Percentiles rank a stretch among this genome's conserved stretches.
These are phyloP conservation scores for Slavum lentiscoides DNA, from an alignment of 2,888 invertebrate genomes.

Conservation along the genomic window DNA sequence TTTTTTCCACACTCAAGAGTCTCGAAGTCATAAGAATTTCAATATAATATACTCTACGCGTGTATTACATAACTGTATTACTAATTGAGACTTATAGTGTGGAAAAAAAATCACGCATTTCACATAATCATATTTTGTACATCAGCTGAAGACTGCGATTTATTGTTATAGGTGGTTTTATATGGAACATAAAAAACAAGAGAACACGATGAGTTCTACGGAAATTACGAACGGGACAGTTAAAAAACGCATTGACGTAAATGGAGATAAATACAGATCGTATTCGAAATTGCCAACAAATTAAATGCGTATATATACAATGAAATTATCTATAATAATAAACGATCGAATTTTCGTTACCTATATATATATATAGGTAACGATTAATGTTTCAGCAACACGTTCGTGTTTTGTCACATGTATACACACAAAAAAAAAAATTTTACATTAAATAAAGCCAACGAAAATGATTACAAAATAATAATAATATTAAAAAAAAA, in stretches of 20 bases:
- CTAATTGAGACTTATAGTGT: not conserved
- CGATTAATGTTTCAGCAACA: too few species aligned
- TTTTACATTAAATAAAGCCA: too few species aligned
- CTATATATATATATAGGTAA: not conserved
- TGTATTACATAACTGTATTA: not conserved
- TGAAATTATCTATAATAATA: not conserved
- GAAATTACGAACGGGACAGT: not conserved
- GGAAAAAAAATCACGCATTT: not conserved
- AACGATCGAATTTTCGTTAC: not conserved
- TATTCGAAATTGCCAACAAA: constrained; percentile 4
- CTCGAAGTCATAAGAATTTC: too few species aligned
- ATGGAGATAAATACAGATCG: not conserved
- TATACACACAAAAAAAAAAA: too few species aligned
- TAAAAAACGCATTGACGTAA: not conserved
- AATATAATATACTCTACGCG: too few species aligned
- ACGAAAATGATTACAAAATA: too few species aligned
- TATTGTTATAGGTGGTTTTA: not conserved
- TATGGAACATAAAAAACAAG: constrained; percentile 9
- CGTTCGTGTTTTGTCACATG: too few species aligned
- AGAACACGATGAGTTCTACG: not conserved
- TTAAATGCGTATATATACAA: not conserved
- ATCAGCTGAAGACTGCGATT: too few species aligned
- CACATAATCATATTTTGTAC: too few species aligned
- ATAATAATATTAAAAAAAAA: too few species aligned
- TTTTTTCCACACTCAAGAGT: too few species aligned